These are phyloP conservation scores for Syngnathus rostellatus DNA, from an alignment of 2,797 vertebrate genomes.

Conservation along the genomic window DNA sequence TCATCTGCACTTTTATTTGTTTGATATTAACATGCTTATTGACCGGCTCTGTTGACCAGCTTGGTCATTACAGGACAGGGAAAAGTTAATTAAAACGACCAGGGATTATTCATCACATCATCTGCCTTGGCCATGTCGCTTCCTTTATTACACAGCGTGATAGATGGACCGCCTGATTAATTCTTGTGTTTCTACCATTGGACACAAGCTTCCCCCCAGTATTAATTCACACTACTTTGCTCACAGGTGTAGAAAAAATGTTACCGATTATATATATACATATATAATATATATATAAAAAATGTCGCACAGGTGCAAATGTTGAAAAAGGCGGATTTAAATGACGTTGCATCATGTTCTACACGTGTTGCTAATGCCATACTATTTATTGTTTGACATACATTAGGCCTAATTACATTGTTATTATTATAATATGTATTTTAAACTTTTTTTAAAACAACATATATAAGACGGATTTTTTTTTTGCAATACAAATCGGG, in stretches of 20 bases:
- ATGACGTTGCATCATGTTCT: background rate
- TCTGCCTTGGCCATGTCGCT: constrained; percentile 94
- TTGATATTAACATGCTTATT: constrained; percentile 99
- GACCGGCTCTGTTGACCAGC: constrained; percentile 99
- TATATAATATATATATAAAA: background rate
- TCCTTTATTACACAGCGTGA: constrained; percentile 96
- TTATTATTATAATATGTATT: too few species aligned
- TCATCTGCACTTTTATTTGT: constrained; percentile 99
- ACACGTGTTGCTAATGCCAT: background rate
- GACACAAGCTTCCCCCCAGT: constrained; percentile 68
- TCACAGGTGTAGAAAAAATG: constrained; percentile 39
- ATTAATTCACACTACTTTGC: constrained; percentile 83
- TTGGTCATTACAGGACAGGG: constrained; percentile 99
- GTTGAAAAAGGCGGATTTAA: background rate
- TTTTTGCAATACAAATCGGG: background rate
- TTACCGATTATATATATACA: constrained; percentile 7
- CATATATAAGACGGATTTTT: too few species aligned
- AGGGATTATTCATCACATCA: constrained; percentile 99
- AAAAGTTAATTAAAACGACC: constrained; percentile 99
- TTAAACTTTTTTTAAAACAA: too few species aligned
- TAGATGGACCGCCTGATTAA: constrained; percentile 95
- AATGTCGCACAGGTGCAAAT: background rate
- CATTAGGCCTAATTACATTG: too few species aligned
- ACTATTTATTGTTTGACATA: too few species aligned
- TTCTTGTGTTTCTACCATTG: constrained; percentile 99